Base-by-base conservation (phyloP, 2,888 invertebrate genomes). In the Stratiomys singularior region DNA sequence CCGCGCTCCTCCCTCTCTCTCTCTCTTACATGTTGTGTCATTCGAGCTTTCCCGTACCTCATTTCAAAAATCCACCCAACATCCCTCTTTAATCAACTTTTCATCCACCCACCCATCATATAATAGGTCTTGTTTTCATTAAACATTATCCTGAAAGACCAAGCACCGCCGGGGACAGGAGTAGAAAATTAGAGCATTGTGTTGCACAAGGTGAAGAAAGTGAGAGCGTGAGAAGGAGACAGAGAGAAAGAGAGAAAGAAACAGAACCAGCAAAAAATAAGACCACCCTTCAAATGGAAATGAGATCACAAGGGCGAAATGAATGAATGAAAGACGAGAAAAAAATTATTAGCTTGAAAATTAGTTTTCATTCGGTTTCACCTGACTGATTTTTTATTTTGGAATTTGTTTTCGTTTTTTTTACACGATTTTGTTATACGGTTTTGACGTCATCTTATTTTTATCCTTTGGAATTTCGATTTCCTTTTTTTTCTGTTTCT, bases 281-380 rank as follows among this genome's bases (percentile, higher is more conserved):
- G 4, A 11, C n/a, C 28, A 15, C n/a, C 15, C 9, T 52, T n/a
- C 18, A 18, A 18, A 52, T 52, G 23, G 27, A 60, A 60, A 60
- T 60, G 25, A 60, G 23, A 60, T 1, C 60, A 60, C 27, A 23
- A 64, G 7, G 64, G 64, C 18, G 28, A 28, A 60, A 18, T 23
- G 60, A 37, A 66, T 46, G 25, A 46, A 30, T 18, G 25, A 27
- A 25, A 72, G 28, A 52, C 18, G 27, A 23, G 44, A 56, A 72
- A 72, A 52, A 72, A 47, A 47, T 72, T 52, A 72, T 56, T 72
- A 72, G 18, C 56, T 28, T 27, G 71, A 27, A 72, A 72, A 72
- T 56, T 72, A 72, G 71, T 72, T 72, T 72, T 72, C 71, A 72
- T 72, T 56, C 28, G 56, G 71, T 72, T 72, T 72, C 71, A 72